phyloP scores from a whole-genome alignment of 2,888 invertebrate genomes.

The Drosophila helvetica region DNA sequence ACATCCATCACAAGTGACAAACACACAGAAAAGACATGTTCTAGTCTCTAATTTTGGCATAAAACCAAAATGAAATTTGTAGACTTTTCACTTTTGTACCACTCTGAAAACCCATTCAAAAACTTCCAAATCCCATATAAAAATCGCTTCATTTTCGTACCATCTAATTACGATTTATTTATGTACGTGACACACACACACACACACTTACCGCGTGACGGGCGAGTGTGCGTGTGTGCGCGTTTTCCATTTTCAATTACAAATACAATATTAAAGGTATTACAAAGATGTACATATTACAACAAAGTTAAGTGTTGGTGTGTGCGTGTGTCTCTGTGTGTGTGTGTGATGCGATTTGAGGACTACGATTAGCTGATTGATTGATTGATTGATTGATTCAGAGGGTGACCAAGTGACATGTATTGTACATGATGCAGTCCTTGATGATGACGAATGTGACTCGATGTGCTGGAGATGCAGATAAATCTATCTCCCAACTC shows the following conservation, averaged over 20 bases:
- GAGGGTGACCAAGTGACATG: slow-evolving; percentile 47
- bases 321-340: slow-evolving; percentile 26
- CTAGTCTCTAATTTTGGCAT: too few species aligned
- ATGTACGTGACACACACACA: slow-evolving; percentile 28
- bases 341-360: slow-evolving; percentile 5
- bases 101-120: neutral
- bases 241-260: slow-evolving; percentile 48
- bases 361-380: slow-evolving; percentile 45
- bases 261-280: slow-evolving; percentile 67
- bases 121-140: neutral
- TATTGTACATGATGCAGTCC: slow-evolving; percentile 24
- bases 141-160: slow-evolving; percentile 21
- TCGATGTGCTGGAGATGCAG: neutral
- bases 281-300: slow-evolving; percentile 57
- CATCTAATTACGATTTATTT: slow-evolving; percentile 63
- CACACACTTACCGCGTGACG: slow-evolving; percentile 49
- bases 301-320: slow-evolving; percentile 49
- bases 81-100: too few species aligned
- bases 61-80: too few species aligned
- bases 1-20: too few species aligned
- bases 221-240: slow-evolving; percentile 2
- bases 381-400: slow-evolving; percentile 5
- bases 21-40: too few species aligned
- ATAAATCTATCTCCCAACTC: too few species aligned
- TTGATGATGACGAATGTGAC: slow-evolving; percentile 20